Evolutionary conservation across 2,888 invertebrate species (phyloP).

Genomic region (Hesperia comma): DNA sequence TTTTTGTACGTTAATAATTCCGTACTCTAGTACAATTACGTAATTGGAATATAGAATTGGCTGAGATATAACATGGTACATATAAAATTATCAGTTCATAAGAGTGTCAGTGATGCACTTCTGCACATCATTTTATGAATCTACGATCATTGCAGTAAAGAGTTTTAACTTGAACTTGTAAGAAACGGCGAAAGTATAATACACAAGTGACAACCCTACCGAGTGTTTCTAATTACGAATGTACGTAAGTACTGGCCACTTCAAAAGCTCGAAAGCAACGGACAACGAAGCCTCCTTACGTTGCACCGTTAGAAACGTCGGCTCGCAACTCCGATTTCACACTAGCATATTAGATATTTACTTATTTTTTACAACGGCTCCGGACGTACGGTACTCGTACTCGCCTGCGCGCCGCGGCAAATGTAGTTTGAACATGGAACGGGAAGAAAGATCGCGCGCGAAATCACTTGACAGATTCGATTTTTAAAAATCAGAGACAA

Average conservation of each 20-base stretch:
- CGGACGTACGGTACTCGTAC: conserved; percentile 43
- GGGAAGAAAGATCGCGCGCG: conserved; percentile 40
- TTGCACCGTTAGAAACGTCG: conserved; percentile 72
- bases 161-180: no score
- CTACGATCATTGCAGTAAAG: no score
- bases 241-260: conserved; percentile 22
- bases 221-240: conserved; percentile 51
- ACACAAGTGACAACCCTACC: no score
- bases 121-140: no score
- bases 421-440: conserved; percentile 57
- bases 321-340: conserved; percentile 68
- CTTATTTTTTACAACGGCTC: conserved; percentile 25
- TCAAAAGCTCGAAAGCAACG: conserved; percentile 50
- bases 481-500: conserved; percentile 39
- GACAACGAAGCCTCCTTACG: conserved; percentile 51
- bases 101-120: no score
- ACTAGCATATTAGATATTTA: conserved; percentile 63
- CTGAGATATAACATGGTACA: no score
- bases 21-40: no score
- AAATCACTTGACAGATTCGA: conserved; percentile 44
- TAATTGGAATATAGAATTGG: no score
- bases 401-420: conserved; percentile 56
- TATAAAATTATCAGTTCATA: no score
- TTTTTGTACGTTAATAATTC: no score
- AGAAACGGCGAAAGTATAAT: no score